These are phyloP conservation scores for Pangasianodon gigas DNA, from an alignment of 2,113 vertebrate genomes.

Conservation along the genomic window DNA sequence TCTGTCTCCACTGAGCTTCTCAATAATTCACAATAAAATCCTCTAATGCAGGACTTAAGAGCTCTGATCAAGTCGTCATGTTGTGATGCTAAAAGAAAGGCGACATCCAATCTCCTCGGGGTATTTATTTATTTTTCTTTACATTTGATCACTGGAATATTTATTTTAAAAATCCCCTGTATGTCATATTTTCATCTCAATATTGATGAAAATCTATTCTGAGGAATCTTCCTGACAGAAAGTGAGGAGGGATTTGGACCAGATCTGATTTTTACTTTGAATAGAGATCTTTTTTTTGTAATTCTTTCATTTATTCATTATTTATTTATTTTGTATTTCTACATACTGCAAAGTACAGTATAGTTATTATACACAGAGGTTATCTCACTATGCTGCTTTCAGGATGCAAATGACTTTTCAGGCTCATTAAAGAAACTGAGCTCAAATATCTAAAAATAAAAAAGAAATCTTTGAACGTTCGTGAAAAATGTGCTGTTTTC, in stretches of 20 bases:
- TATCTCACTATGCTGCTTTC: neutral
- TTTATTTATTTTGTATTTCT: neutral
- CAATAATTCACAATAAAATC: slow-evolving; percentile 19
- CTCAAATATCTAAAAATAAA: neutral
- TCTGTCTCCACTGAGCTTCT: neutral
- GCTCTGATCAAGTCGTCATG: neutral
- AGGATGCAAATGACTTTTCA: neutral
- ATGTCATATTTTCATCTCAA: neutral
- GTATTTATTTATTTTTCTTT: neutral
- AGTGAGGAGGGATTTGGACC: neutral
- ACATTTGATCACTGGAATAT: neutral
- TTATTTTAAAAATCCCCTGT: neutral
- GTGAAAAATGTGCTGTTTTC: too few species aligned
- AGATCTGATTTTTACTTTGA: neutral
- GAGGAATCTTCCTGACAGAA: neutral
- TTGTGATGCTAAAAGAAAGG: neutral
- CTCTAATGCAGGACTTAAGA: neutral
- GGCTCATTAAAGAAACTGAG: neutral
- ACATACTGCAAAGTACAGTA: neutral
- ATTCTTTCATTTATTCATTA: neutral
- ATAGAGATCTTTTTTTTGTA: too few species aligned
- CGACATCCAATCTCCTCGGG: neutral
- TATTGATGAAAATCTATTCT: neutral
- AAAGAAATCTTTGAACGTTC: neutral
- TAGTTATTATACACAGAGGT: neutral